A percentile compares a stretch with the other conserved stretches of the same genome.
Evolutionary conservation across 2,113 vertebrate species (phyloP).

Genomic region (Limnothrissa miodon): DNA sequence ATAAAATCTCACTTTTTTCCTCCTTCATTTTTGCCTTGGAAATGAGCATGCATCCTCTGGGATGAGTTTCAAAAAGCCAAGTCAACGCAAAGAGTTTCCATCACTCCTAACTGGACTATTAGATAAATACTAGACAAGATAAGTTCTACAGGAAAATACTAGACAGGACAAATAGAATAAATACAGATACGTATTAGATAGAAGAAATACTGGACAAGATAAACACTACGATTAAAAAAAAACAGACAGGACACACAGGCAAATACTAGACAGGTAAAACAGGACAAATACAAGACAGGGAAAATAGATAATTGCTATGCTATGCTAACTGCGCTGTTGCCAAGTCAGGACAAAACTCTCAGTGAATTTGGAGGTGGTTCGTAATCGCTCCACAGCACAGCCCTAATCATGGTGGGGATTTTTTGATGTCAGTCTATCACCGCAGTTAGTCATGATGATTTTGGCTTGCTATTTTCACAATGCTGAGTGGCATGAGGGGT

Average conservation of each 20-base stretch:
- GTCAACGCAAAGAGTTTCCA: not conserved
- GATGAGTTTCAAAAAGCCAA: not conserved
- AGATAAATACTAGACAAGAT: no score
- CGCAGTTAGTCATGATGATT: not conserved
- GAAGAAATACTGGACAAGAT: no score
- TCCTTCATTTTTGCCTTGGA: not conserved
- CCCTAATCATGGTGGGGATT: conserved; percentile 29
- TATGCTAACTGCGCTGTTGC: not conserved
- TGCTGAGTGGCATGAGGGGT: not conserved
- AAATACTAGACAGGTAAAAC: no score
- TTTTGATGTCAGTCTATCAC: not conserved
- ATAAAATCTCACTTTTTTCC: not conserved
- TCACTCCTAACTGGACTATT: not conserved
- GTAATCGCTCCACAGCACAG: not conserved
- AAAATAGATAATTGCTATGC: no score
- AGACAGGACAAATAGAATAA: no score
- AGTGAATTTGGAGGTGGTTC: not conserved
- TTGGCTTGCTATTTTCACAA: not conserved
- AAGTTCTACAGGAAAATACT: no score
- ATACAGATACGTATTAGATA: no score
- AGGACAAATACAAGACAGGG: no score
- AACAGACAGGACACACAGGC: no score
- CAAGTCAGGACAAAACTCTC: not conserved
- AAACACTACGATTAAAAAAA: no score
- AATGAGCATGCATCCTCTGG: not conserved